Evolutionary conservation across 2,888 invertebrate genomes (phyloP).

Genomic region (Pollenia angustigena): DNA sequence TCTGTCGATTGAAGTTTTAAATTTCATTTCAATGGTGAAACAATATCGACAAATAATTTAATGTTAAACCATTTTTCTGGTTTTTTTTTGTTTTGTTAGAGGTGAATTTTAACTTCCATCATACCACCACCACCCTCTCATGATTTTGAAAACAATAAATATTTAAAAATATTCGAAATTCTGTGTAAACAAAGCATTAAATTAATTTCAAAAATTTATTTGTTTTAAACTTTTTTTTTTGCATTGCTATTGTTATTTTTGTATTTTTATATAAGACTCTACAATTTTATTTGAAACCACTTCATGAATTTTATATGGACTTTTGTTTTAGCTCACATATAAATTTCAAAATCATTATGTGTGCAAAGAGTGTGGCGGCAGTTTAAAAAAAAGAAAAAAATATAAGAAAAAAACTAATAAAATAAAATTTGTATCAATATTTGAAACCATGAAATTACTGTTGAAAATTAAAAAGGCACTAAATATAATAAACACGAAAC

Average conservation of each 20-base stretch:
- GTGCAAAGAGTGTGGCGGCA: constrained; percentile 30
- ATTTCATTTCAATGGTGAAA: neutral
- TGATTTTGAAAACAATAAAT: neutral
- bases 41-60: constrained; percentile 13
- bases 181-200: constrained; percentile 64
- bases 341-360: constrained; percentile 31
- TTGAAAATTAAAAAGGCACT: constrained; percentile 55
- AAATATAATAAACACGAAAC: constrained; percentile 42
- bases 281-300: constrained; percentile 14
- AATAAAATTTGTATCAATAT: constrained; percentile 59
- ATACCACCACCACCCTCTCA: neutral
- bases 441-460: constrained; percentile 69
- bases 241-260: neutral
- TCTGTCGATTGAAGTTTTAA: neutral
- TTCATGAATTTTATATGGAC: constrained; percentile 7
- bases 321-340: constrained; percentile 3
- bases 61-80: constrained; percentile 18
- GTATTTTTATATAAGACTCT: constrained; percentile 3
- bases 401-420: neutral
- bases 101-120: constrained; percentile 12
- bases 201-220: constrained; percentile 63
- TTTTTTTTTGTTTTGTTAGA: neutral
- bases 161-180: constrained; percentile 2
- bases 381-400: constrained; percentile 13
- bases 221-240: constrained; percentile 24